Base-by-base conservation (phyloP, 2,113 vertebrate species). In the Poeciliopsis turrubarensis region DNA sequence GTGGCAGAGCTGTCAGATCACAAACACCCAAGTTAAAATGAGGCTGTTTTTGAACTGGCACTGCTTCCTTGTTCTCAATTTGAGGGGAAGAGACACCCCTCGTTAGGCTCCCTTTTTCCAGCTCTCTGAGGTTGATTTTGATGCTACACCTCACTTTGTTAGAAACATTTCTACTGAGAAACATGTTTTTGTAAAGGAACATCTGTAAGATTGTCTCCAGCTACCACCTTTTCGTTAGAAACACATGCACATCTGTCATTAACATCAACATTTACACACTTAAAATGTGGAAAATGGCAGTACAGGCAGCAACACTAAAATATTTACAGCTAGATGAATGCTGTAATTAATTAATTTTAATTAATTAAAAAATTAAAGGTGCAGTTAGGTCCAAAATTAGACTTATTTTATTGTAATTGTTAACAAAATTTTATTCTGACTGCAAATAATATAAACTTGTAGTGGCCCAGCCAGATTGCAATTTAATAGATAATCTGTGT, bases 1-100 rank as follows among this genome's bases (percentile, higher is more conserved):
- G 81, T 89, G 87, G 76, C 90, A 86, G 85, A 90, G 89, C 86
- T 51, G 47, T 51, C 5, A 25, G 22, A 41, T 41, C 39, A 41
- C 39, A 41, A 41, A 41, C 39, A 54, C 47, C 47, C 22, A 19
- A 54, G 47, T 54, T 54, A 25, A 22, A 41, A 41, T 41, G 5
- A 57, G 51, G 51, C 25, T 25, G 51, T 57, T 57, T 57, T n/a
- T 19, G 19, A 19, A 9, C 47, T 22, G 47, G 47, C 17, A 41
- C 39, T 41, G 63, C 72, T 82, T 82, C 60, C 77, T 84, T 80
- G 72, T 68, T 6, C 25, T 8, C 22, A 25, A n/a, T 86, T 70
- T 80, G 51, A 78, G 65, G 70, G 79, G 47, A 62, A 67, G 47
- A 72, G 71, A 64, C 60, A 74, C 0, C 25, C 25, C 47, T 65